Evolutionary conservation across 35 echinoderm and acorn worm species (phyloP), one percentile per base, ranked within the genome.

Genomic region (Ophioderma brevispina): DNA sequence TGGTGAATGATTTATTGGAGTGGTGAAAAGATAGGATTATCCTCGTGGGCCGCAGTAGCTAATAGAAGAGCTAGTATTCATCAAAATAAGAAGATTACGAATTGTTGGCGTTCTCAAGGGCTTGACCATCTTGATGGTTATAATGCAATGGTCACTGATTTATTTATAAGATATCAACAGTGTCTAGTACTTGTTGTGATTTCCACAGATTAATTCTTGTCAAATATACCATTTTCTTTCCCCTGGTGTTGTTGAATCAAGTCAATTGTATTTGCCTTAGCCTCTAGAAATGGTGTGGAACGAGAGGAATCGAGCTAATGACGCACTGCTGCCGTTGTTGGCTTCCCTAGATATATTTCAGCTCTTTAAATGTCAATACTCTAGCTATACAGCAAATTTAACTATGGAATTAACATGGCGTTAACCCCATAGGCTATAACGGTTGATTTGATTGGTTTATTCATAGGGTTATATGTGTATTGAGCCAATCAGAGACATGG

Each of bases 81-180:
- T 70, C 59, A 70, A 70, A 70, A 70, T 70, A 70, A 70, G 59
- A 70, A 25, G 59, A 70, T 70, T 70, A 70, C n/a, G 59, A 70
- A 70, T 70, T 70, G 28, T 25, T 15, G n/a, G 10, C 17, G n/a
- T 70, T 13, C 59, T 70, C 59, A 25, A 70, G 59, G 59, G 59
- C 28, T 70, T 70, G 59, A 70, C 59, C 59, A 70, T 2, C 23
- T 70, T 70, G 59, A 18, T 70, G 59, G 59, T 25, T 70, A 70
- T 70, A 70, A 70, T 70, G 23, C 59, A 25, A 30, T 70, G 59
- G 15, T 30, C 59, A 70, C 59, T 70, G 59, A 70, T 70, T 70
- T 70, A 70, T 70, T 70, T 6, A 70, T 70, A 8, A 25, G 17
- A 25, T 70, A 70, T 70, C 59, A 70, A 70, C 59, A 30, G 17